These are phyloP conservation scores for Orius insidiosus DNA, from an alignment of 1,140 invertebrate genomes.

Conservation along the genomic window DNA sequence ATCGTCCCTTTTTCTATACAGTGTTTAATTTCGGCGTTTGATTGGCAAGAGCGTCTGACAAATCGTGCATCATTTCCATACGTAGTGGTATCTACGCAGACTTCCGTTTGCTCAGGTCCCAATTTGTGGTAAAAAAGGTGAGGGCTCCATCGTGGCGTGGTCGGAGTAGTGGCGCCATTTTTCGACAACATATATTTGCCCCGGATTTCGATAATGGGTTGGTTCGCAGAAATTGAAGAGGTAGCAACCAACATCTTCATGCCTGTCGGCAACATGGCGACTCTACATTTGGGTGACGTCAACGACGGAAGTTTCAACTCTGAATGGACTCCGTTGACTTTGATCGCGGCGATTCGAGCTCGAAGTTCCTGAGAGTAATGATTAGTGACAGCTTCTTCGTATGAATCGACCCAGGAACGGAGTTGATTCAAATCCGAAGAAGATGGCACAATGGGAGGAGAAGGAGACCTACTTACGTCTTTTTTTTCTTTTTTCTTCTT, in stretches of 20 bases:
- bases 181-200: slow-evolving; percentile 77
- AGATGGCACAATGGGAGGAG: too few relatives aligned
- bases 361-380: slow-evolving; percentile 83
- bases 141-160: slow-evolving; percentile 33
- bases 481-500: too few relatives aligned
- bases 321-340: slow-evolving; percentile 32
- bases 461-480: background rate
- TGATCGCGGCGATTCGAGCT: slow-evolving; percentile 55
- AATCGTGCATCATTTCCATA: slow-evolving; percentile 88
- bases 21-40: slow-evolving; percentile 77
- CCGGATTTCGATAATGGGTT: slow-evolving; percentile 69
- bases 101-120: slow-evolving; percentile 45
- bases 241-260: slow-evolving; percentile 46
- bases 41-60: slow-evolving; percentile 75
- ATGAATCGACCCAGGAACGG: slow-evolving; percentile 58
- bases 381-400: slow-evolving; percentile 79
- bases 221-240: slow-evolving; percentile 52
- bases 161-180: too few relatives aligned
- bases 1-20: slow-evolving; percentile 76
- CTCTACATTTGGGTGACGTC: slow-evolving; percentile 24
- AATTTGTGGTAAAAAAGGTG: slow-evolving; percentile 72
- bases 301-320: slow-evolving; percentile 24
- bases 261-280: slow-evolving; percentile 23
- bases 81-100: slow-evolving; percentile 82
- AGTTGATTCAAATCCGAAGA: too few relatives aligned